phyloP scores from a whole-genome alignment of 2,113 vertebrate genomes.

The Nothobranchius kuhntae region DNA sequence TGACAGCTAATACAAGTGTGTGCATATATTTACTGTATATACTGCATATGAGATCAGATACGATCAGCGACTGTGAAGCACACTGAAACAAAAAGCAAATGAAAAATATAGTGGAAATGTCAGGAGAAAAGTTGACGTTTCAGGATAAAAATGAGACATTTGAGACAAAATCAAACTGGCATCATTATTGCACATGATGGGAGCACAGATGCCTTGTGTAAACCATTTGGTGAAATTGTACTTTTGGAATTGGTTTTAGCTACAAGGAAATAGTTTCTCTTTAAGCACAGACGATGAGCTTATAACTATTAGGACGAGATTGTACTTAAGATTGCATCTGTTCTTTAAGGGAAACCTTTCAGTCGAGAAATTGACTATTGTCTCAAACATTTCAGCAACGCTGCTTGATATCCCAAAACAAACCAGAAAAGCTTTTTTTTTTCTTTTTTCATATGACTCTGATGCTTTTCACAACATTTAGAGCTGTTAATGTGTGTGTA shows the following conservation, averaged over 20 bases:
- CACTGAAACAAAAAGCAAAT: not conserved
- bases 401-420: not conserved
- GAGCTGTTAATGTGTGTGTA: not conserved
- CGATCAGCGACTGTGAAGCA: not conserved
- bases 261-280: not conserved
- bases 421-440: not conserved
- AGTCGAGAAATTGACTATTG: not conserved
- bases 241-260: not conserved
- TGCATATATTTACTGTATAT: not conserved
- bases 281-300: constrained; percentile 2
- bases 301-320: not conserved
- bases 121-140: not conserved
- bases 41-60: not conserved
- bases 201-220: not conserved
- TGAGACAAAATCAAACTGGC: not conserved
- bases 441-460: not conserved
- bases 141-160: not conserved
- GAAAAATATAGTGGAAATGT: not conserved
- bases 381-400: not conserved
- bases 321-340: not conserved
- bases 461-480: not conserved
- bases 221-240: not conserved
- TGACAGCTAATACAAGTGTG: not conserved
- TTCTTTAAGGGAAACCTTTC: not conserved
- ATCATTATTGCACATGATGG: not conserved